phyloP scores from a whole-genome alignment of 2,888 invertebrate species.

The Quadroppia sp. region DNA sequence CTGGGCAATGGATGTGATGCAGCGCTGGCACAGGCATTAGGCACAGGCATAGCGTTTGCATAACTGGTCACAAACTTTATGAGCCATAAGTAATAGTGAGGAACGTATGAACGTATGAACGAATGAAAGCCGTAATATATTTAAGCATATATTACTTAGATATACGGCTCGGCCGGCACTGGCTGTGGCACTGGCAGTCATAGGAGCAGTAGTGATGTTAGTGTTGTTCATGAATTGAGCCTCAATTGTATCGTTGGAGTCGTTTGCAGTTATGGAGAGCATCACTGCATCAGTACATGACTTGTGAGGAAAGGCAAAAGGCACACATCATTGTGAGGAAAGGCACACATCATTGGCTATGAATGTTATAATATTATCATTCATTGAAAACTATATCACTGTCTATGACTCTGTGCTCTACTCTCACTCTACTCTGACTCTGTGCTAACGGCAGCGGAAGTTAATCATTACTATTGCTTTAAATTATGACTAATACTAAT shows the following conservation, averaged over 20 bases:
- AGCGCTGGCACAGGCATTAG: too few relatives aligned
- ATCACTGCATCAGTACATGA: background rate
- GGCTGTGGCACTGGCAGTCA: background rate
- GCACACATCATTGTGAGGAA: constrained; percentile 18
- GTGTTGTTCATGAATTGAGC: constrained; percentile 13
- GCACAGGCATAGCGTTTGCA: constrained; percentile 15
- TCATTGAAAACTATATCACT: constrained; percentile 26
- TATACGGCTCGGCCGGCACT: too few relatives aligned
- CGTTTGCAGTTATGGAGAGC: background rate
- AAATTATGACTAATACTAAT: constrained; percentile 25
- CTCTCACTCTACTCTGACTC: background rate
- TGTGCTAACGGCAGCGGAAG: constrained; percentile 28
- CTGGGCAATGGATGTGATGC: background rate
- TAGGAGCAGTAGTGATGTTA: background rate
- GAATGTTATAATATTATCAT: constrained; percentile 27
- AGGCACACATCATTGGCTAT: constrained; percentile 30
- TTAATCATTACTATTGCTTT: constrained; percentile 34
- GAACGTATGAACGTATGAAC: background rate
- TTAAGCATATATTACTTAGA: background rate
- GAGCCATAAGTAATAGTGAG: constrained; percentile 42
- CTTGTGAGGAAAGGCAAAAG: constrained; percentile 2
- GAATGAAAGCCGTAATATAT: background rate
- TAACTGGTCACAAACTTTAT: constrained; percentile 39
- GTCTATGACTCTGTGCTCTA: background rate
- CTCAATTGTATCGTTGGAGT: constrained; percentile 8